These are phyloP conservation scores for Panthera leo DNA, from an alignment of 2,113 vertebrate genomes.

Conservation along the genomic window DNA sequence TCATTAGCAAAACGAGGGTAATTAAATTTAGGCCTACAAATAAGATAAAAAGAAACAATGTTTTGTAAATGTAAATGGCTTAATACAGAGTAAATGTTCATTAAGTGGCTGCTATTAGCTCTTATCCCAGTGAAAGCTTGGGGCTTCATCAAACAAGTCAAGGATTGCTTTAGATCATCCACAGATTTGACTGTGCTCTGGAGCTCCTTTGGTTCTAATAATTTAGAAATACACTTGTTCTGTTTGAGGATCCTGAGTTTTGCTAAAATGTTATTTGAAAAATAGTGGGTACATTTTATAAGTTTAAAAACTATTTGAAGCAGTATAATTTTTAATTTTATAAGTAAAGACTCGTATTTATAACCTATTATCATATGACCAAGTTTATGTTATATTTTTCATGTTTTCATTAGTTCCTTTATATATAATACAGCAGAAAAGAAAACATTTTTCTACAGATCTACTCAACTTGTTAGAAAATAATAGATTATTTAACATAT, in stretches of 20 bases:
- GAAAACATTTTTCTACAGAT: not conserved
- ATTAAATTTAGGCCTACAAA: slow-evolving; percentile 27
- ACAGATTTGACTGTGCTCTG: not conserved
- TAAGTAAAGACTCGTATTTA: not conserved
- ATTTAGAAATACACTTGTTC: not conserved
- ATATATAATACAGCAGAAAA: not conserved
- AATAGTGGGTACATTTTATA: not conserved
- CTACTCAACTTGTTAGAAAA: not conserved
- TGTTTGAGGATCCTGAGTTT: slow-evolving; percentile 12
- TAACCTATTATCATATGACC: not conserved
- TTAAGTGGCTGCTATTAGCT: not conserved
- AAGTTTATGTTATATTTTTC: slow-evolving; percentile 32
- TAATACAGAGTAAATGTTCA: slow-evolving; percentile 5
- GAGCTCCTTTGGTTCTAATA: not conserved
- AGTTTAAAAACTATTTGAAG: slow-evolving; percentile 35
- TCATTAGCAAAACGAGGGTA: slow-evolving; percentile 27
- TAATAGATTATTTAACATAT: not conserved
- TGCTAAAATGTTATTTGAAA: slow-evolving; percentile 26
- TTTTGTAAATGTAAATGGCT: slow-evolving; percentile 21
- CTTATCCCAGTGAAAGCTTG: not conserved
- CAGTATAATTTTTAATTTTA: slow-evolving; percentile 29
- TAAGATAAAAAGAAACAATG: not conserved
- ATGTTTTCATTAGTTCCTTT: slow-evolving; percentile 28
- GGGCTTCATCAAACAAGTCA: not conserved
- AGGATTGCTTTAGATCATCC: not conserved